Percentiles rank a stretch among this genome's conserved stretches.
These are phyloP conservation scores for Synaphobranchus kaupii DNA, from an alignment of 2,797 vertebrate genomes.

Conservation along the genomic window DNA sequence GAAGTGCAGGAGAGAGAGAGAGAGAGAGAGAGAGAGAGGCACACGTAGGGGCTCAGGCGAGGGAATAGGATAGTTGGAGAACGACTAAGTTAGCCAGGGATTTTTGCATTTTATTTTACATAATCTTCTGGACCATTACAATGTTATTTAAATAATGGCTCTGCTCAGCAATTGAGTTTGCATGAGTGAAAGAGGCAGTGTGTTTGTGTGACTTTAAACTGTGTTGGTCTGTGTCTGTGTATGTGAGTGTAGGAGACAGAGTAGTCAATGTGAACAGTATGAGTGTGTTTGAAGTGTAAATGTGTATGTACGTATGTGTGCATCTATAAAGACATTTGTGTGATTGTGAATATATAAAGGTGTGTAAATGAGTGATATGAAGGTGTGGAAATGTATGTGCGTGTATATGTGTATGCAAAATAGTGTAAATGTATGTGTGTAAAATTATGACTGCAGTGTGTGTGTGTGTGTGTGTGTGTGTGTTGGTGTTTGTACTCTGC, in stretches of 20 bases:
- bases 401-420: background rate
- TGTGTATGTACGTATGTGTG: background rate
- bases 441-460: background rate
- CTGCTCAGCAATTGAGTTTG: background rate
- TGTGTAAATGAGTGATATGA: background rate
- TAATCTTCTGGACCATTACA: background rate
- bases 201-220: background rate
- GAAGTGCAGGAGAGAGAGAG: background rate
- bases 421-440: too few species aligned
- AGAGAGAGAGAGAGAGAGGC: background rate
- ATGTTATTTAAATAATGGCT: slow-evolving; percentile 1
- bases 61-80: background rate
- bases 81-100: background rate
- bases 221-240: background rate
- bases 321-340: background rate
- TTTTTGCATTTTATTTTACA: background rate
- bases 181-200: background rate
- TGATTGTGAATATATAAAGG: background rate
- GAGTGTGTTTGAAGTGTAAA: background rate
- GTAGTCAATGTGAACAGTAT: slow-evolving; percentile 4
- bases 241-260: background rate
- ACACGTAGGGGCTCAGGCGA: background rate
- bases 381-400: background rate
- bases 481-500: background rate
- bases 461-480: background rate